phyloP scores from a whole-genome alignment of 2,113 vertebrate species.

The Limnothrissa miodon region DNA sequence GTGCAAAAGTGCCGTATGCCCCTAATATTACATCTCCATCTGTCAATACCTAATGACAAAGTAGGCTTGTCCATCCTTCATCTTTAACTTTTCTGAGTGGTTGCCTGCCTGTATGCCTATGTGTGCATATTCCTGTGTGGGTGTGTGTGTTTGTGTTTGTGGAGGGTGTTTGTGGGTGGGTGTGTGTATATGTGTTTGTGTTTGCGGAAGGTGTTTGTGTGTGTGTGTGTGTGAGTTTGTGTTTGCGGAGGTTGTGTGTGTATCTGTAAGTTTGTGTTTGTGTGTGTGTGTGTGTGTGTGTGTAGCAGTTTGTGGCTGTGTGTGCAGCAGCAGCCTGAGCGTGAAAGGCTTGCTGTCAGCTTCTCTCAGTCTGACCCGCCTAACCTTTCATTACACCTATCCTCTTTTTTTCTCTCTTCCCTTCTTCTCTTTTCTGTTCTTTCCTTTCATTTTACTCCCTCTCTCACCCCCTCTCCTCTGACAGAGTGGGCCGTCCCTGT shows the following conservation, averaged over 20 bases:
- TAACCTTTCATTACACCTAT: not conserved
- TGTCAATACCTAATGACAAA: too few relatives aligned
- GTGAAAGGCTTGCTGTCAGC: not conserved
- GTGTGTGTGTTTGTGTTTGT: too few relatives aligned
- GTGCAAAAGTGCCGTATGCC: not conserved
- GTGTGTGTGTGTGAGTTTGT: too few relatives aligned
- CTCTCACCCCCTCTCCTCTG: slow-evolving; percentile 21
- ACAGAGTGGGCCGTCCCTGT: slow-evolving; percentile 70
- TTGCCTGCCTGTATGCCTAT: too few relatives aligned
- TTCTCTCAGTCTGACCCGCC: not conserved
- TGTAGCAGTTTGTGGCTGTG: not conserved
- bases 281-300: not conserved
- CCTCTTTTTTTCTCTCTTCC: not conserved
- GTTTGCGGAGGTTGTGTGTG: too few relatives aligned
- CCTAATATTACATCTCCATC: too few relatives aligned
- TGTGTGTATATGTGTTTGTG: too few relatives aligned
- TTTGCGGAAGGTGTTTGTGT: too few relatives aligned
- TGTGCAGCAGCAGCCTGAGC: too few relatives aligned
- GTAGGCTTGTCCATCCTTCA: too few relatives aligned
- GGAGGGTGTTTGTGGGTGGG: too few relatives aligned
- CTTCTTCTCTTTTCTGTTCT: not conserved
- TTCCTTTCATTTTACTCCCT: not conserved
- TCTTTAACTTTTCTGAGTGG: too few relatives aligned
- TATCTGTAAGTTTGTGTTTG: not conserved
- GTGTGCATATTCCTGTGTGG: not conserved